These are phyloP conservation scores for Acrocyrtus sp. DNA, from an alignment of 2,888 invertebrate genomes.

Conservation along the genomic window DNA sequence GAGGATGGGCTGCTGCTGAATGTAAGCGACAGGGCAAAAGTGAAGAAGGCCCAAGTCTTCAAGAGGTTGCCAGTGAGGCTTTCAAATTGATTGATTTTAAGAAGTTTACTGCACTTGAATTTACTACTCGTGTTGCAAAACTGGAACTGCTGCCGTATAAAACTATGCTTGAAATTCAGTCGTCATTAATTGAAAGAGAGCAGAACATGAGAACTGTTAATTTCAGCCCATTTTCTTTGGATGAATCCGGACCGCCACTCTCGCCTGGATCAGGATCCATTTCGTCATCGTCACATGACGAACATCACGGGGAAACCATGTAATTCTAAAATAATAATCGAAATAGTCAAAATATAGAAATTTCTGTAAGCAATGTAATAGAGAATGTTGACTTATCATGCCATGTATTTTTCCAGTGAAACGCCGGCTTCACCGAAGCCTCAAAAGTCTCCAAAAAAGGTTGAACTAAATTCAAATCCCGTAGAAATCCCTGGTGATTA, in stretches of 20 bases:
- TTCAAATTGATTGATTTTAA: constrained; percentile 5
- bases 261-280: no score
- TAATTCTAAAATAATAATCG: background rate
- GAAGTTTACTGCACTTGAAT: constrained; percentile 11
- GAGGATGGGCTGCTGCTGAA: constrained; percentile 17
- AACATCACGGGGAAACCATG: no score
- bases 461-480: background rate
- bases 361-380: no score
- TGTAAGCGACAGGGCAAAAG: background rate
- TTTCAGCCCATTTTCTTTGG: no score
- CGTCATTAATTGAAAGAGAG: constrained; percentile 15
- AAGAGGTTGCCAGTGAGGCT: constrained; percentile 9
- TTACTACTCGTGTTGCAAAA: constrained; percentile 12
- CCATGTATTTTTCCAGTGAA: no score
- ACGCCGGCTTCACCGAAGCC: background rate
- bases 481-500: background rate
- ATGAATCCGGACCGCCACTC: no score
- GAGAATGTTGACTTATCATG: no score
- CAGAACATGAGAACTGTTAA: background rate
- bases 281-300: no score
- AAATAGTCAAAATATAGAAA: no score
- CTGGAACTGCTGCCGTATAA: constrained; percentile 3
- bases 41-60: background rate
- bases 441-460: background rate
- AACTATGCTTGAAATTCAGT: constrained; percentile 13